Conservation (phyloP, 2,888 invertebrate genomes). For the Eremobia ochroleuca region DNA sequence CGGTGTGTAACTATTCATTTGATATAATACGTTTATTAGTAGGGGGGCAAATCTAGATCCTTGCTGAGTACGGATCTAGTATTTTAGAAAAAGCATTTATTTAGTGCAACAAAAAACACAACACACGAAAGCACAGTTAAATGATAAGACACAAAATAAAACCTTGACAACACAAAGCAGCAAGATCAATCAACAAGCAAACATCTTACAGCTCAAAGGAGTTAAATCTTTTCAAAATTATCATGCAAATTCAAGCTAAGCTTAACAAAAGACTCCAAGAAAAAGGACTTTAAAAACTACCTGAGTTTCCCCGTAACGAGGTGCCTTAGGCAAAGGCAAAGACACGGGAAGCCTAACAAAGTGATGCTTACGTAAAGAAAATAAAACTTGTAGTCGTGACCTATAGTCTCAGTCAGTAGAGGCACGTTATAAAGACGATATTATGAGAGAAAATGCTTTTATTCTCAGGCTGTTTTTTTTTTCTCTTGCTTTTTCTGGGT, state of each 20-base stretch:
- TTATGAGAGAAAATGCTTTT: slow-evolving; percentile 3
- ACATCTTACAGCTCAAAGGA: neutral
- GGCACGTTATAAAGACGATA: neutral
- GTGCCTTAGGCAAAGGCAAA: slow-evolving; percentile 54
- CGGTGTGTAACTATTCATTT: too few species aligned
- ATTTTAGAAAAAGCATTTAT: neutral
- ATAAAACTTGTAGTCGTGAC: slow-evolving; percentile 61
- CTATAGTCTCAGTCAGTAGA: slow-evolving; percentile 46
- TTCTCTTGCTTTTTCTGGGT: neutral
- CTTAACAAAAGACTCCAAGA: slow-evolving; percentile 44
- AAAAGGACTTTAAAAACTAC: slow-evolving; percentile 31
- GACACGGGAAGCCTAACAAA: slow-evolving; percentile 67
- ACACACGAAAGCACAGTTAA: neutral
- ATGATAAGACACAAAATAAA: neutral
- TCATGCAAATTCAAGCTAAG: slow-evolving; percentile 13
- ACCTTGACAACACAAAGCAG: neutral
- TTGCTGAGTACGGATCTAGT: neutral
- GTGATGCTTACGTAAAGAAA: slow-evolving; percentile 63
- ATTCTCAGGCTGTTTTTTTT: neutral
- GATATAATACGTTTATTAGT: too few species aligned
- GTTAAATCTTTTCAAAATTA: slow-evolving; percentile 21
- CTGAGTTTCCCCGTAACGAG: slow-evolving; percentile 47
- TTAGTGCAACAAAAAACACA: neutral
- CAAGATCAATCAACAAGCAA: neutral
- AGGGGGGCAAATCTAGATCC: too few species aligned